phyloP scores from a whole-genome alignment of 2,113 vertebrate genomes.

The Osmerus eperlanus region DNA sequence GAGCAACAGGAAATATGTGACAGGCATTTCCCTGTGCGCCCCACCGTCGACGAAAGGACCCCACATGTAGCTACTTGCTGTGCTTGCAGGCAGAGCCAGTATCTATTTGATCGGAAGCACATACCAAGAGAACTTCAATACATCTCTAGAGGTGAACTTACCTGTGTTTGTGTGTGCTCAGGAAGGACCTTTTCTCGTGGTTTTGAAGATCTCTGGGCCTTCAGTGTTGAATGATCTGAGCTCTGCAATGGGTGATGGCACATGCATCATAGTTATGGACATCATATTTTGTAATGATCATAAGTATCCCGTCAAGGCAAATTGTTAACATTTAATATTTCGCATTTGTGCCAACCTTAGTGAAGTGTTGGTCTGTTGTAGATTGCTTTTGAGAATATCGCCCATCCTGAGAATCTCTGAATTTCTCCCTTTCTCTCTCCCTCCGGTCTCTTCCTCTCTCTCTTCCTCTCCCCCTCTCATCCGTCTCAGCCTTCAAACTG shows the following conservation, averaged over 20 bases:
- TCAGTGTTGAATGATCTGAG: slow-evolving; percentile 44
- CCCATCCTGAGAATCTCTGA: slow-evolving; percentile 55
- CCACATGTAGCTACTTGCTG: too few species aligned
- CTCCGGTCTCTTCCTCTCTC: slow-evolving; percentile 68
- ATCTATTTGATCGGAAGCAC: too few species aligned
- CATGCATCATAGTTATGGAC: neutral
- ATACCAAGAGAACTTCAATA: too few species aligned
- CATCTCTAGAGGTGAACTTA: slow-evolving; percentile 25
- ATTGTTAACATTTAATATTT: neutral
- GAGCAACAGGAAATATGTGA: too few species aligned
- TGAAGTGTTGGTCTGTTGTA: slow-evolving; percentile 41
- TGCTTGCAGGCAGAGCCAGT: slow-evolving; percentile 9
- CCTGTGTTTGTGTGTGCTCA: slow-evolving; percentile 56
- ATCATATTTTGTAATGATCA: neutral
- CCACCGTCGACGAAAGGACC: too few species aligned
- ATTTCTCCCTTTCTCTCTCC: slow-evolving; percentile 54
- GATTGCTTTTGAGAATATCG: slow-evolving; percentile 53
- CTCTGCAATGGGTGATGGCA: slow-evolving; percentile 34
- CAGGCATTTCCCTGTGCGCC: too few species aligned
- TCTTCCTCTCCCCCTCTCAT: slow-evolving; percentile 67
- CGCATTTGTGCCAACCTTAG: neutral
- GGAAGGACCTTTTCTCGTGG: slow-evolving; percentile 31
- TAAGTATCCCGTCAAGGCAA: neutral
- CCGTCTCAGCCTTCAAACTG: slow-evolving; percentile 45
- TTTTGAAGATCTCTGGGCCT: slow-evolving; percentile 43